Conservation (phyloP, 2,113 vertebrate genomes). For the Lophotis ruficrista region DNA sequence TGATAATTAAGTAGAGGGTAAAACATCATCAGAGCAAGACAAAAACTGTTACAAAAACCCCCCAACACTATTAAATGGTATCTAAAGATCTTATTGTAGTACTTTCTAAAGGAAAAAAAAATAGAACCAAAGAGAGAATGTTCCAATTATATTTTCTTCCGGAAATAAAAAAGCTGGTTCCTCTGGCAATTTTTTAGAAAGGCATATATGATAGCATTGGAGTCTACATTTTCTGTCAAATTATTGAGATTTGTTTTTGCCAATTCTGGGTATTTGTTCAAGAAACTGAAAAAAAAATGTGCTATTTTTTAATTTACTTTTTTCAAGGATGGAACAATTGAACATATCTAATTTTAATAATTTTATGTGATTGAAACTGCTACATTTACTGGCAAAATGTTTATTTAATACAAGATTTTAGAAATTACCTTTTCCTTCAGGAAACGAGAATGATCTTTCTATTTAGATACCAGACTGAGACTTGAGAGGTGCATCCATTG, state of each 20-base stretch:
- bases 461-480: background rate
- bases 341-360: background rate
- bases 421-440: background rate
- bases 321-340: background rate
- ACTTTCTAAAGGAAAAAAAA: no score
- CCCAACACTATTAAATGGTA: background rate
- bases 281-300: background rate
- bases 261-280: background rate
- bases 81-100: background rate
- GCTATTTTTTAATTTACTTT: background rate
- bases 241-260: background rate
- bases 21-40: slow-evolving; percentile 3
- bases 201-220: background rate
- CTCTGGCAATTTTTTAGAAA: background rate
- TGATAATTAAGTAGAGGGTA: slow-evolving; percentile 33
- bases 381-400: background rate
- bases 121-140: no score
- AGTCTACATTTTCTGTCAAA: background rate
- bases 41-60: background rate
- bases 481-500: background rate
- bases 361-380: background rate
- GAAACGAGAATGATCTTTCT: background rate
- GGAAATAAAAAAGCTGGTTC: background rate
- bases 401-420: background rate
- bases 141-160: background rate